Conservation (phyloP, 2,888 invertebrate species). For the Ectemnius lituratus region DNA sequence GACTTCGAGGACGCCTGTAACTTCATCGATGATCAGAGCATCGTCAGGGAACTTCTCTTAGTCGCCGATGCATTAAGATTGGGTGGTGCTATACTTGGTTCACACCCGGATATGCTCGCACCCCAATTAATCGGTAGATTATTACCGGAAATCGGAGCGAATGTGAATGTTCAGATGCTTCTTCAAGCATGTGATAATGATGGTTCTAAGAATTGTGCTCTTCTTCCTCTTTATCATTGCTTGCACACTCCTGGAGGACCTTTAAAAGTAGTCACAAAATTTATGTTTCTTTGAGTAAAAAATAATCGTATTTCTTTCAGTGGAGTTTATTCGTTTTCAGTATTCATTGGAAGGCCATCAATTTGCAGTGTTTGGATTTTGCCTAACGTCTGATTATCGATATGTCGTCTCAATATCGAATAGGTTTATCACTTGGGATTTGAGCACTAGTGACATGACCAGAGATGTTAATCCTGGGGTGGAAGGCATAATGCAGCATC, state of each 20-base stretch:
- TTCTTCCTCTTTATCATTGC: constrained; percentile 96
- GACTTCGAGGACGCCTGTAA: constrained; percentile 96
- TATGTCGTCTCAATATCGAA: constrained; percentile 98
- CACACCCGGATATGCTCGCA: constrained; percentile 96
- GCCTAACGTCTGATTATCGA: constrained; percentile 92
- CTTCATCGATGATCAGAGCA: constrained; percentile 90
- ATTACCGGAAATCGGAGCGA: constrained; percentile 92
- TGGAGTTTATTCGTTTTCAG: constrained; percentile 76
- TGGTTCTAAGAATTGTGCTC: constrained; percentile 92
- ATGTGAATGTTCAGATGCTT: constrained; percentile 90
- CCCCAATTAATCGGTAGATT: constrained; percentile 95
- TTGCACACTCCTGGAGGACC: constrained; percentile 99
- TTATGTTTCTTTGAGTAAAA: background rate
- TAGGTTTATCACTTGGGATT: constrained; percentile 97
- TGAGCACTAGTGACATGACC: constrained; percentile 96
- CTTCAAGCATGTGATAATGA: constrained; percentile 94
- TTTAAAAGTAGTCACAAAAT: constrained; percentile 84
- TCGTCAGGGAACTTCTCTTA: constrained; percentile 92
- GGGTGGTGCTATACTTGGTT: constrained; percentile 94
- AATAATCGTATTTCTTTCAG: background rate
- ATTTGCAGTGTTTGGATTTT: constrained; percentile 96
- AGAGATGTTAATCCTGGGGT: constrained; percentile 95
- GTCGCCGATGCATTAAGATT: constrained; percentile 96
- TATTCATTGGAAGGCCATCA: constrained; percentile 99
- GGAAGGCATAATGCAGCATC: constrained; percentile 96